phyloP scores from a whole-genome alignment of 2,888 invertebrate species.

The Cheilosia scutellata region DNA sequence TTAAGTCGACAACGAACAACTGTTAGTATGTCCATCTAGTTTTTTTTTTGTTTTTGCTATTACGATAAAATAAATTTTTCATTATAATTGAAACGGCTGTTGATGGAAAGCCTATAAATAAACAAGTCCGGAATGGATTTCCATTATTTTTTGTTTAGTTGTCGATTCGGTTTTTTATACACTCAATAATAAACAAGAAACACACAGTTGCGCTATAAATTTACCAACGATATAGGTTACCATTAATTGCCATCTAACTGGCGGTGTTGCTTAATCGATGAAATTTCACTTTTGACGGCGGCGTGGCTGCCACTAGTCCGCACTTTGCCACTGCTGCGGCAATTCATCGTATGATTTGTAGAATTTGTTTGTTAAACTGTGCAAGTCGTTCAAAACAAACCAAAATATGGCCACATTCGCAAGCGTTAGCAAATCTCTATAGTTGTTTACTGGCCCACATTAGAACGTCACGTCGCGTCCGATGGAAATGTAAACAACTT shows the following conservation, averaged over 20 bases:
- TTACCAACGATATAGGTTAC: conserved; percentile 43
- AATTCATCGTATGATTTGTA: conserved; percentile 68
- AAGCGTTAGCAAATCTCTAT: conserved; percentile 42
- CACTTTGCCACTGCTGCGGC: neutral
- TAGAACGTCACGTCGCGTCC: conserved; percentile 15
- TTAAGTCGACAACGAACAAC: conserved; percentile 13
- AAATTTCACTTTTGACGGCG: conserved; percentile 69
- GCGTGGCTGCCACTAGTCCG: conserved; percentile 24
- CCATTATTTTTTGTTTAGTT: conserved; percentile 21
- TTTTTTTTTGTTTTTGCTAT: conserved; percentile 4
- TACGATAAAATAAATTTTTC: conserved; percentile 16
- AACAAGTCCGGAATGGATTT: conserved; percentile 38
- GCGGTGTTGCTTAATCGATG: conserved; percentile 65
- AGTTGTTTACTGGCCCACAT: conserved; percentile 29
- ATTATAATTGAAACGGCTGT: conserved; percentile 51
- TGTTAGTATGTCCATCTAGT: conserved; percentile 33
- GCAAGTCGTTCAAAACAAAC: conserved; percentile 55
- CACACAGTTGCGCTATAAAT: conserved; percentile 37
- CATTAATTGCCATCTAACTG: conserved; percentile 55
- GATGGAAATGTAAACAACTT: conserved; percentile 45
- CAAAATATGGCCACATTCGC: conserved; percentile 42
- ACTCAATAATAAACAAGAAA: conserved; percentile 8
- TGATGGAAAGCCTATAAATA: conserved; percentile 40
- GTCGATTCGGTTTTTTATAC: conserved; percentile 7
- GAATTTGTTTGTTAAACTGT: conserved; percentile 58